Conservation (phyloP, 2,888 invertebrate species). For the Sycophila texana region DNA sequence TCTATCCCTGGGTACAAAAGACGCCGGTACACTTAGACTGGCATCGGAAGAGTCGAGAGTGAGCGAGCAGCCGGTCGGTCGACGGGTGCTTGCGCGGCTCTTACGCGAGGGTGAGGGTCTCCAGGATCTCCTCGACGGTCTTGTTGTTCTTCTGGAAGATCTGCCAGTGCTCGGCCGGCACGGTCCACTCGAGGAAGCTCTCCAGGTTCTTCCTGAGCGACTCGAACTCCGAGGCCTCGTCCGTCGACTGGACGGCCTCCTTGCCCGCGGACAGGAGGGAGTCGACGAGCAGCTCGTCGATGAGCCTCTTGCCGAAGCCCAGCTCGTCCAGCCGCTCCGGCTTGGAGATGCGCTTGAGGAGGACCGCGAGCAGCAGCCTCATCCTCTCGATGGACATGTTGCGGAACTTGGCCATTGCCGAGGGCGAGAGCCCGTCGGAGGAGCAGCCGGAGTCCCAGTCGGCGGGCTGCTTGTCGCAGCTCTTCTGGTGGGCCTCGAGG, state of each 20-base stretch:
- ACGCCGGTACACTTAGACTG: neutral
- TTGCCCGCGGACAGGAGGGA: constrained; percentile 87
- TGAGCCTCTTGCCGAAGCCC: constrained; percentile 85
- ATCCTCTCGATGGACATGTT: constrained; percentile 84
- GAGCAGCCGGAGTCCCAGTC: neutral
- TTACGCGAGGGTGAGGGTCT: constrained; percentile 80
- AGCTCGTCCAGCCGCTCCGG: constrained; percentile 86
- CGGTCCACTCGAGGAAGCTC: constrained; percentile 87
- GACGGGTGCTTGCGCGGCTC: neutral
- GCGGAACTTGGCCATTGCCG: constrained; percentile 73
- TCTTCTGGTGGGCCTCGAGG: constrained; percentile 81
- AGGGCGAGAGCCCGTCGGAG: constrained; percentile 56
- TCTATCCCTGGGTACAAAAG: neutral
- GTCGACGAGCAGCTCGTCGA: constrained; percentile 88
- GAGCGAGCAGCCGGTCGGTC: too few species aligned
- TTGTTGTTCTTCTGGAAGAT: constrained; percentile 85
- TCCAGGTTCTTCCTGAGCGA: constrained; percentile 86
- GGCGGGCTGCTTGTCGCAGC: constrained; percentile 58
- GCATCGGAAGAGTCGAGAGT: too few species aligned
- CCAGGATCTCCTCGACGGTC: constrained; percentile 87
- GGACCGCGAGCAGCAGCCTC: constrained; percentile 87
- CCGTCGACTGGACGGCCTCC: constrained; percentile 79
- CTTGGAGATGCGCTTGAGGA: constrained; percentile 89
- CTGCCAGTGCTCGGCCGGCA: constrained; percentile 87
- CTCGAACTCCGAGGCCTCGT: constrained; percentile 79